These are phyloP conservation scores for Notodonta ziczac DNA, from an alignment of 2,888 invertebrate genomes.

Conservation along the genomic window DNA sequence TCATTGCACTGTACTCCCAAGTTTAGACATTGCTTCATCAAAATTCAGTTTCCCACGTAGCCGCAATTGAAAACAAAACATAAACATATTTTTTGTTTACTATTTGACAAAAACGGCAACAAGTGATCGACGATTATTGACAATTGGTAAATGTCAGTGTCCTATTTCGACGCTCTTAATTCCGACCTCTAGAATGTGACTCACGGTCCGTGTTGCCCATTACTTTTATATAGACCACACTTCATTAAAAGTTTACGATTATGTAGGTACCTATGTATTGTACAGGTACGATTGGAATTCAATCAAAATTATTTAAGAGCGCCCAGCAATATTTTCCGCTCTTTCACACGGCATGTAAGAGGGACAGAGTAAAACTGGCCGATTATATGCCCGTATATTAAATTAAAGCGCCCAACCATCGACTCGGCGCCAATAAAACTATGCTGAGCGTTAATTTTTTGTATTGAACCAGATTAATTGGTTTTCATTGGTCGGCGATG, in stretches of 20 bases:
- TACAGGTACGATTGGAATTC: conserved; percentile 20
- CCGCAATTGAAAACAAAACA: conserved; percentile 4
- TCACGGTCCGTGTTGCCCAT: neutral
- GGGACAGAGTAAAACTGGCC: conserved; percentile 40
- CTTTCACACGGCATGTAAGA: conserved; percentile 34
- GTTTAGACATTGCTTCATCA: conserved; percentile 1
- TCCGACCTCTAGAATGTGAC: conserved; percentile 7
- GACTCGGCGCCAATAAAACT: conserved; percentile 66
- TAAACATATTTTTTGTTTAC: conserved; percentile 6
- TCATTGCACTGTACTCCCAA: neutral
- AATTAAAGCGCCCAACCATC: conserved; percentile 66
- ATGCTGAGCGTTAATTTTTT: conserved; percentile 54
- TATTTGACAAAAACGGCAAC: conserved; percentile 5
- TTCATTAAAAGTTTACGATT: conserved; percentile 16
- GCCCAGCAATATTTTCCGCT: conserved; percentile 30
- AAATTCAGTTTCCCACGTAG: conserved; percentile 8
- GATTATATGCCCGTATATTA: conserved; percentile 58
- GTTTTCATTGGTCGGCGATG: conserved; percentile 62
- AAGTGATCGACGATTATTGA: conserved; percentile 4
- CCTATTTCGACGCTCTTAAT: conserved; percentile 6
- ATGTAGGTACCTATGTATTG: conserved; percentile 9
- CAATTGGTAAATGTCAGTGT: conserved; percentile 6
- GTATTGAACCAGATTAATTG: conserved; percentile 65
- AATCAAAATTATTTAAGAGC: conserved; percentile 32
- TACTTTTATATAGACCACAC: conserved; percentile 8